Base-by-base conservation (phyloP, 2,797 vertebrate genomes). In the Danionella dracula region DNA sequence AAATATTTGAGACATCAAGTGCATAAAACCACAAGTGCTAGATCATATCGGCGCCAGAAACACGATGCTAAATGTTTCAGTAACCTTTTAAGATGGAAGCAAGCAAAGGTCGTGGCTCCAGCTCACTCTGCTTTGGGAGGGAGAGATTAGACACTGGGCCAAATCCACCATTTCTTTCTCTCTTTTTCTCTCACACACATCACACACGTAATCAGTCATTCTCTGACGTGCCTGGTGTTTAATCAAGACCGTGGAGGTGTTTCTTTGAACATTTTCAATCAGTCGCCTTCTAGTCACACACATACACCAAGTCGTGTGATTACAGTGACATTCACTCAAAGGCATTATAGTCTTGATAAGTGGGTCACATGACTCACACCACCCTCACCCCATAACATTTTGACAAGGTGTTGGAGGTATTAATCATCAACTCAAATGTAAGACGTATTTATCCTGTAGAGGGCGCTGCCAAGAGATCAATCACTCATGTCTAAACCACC, bases 391-490 rank as follows among this genome's bases (percentile, higher is more conserved):
- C 20, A 5, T 42, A 54, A 51, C 64, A 48, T 37, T 49, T 37
- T 11, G 27, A 23, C 27, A 38, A n/a, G 35, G 38, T 51, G 49
- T 8, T 31, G 55, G 34, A 17, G 4, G 68, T 34, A 72, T 70
- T 51, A 70, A 72, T 66, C 62, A 69, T 44, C 42, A 62, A 23
- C 5, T 37, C 44, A 46, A 29, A 20, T 7, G 13, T 29, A n/a
- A 21, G 57, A 49, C 41, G 42, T 38, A 16, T 60, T 13, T 31
- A 46, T 69, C 51, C 38, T 34, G 12, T 48, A 57, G 27, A 27
- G 57, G 13, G 35, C 45, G 48, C 51, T 61, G 56, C 81, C 85
- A 87, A 86, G 83, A 81, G 78, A 86, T 88, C 83, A 84, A 85
- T 89, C 86, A 84, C 54, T 71, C 79, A 77, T 54, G 45, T 70